Conservation (phyloP, 2,113 vertebrate genomes). For the Phoenicopterus ruber region DNA sequence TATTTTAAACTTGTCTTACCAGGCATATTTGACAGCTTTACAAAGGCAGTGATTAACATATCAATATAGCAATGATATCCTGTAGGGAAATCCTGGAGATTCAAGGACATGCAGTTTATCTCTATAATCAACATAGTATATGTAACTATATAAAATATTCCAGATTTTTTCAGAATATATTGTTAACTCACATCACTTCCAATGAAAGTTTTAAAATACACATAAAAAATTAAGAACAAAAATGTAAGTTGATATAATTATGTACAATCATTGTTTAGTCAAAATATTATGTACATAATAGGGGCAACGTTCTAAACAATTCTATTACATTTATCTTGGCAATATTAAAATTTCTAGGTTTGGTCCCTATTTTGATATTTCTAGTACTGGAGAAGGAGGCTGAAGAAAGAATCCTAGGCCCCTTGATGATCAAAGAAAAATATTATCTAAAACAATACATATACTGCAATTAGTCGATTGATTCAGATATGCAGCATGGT, state of each 20-base stretch:
- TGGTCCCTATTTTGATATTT: not conserved
- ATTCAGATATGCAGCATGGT: not conserved
- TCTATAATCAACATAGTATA: not conserved
- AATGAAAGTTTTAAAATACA: not conserved
- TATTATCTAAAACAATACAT: not conserved
- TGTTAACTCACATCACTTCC: not conserved
- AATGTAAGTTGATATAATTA: not conserved
- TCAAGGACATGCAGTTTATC: not conserved
- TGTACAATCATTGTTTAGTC: rapidly evolving
- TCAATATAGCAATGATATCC: not conserved
- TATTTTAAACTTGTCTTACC: not conserved
- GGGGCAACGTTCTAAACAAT: not conserved
- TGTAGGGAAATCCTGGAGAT: not conserved
- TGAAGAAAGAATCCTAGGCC: not conserved
- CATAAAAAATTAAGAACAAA: not conserved
- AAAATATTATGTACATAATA: not conserved
- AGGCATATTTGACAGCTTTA: not conserved
- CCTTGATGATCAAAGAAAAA: not conserved
- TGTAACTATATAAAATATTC: not conserved
- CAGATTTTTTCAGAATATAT: not conserved
- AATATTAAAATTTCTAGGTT: not conserved
- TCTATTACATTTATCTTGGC: not conserved
- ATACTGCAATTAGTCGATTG: rapidly evolving
- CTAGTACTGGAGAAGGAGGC: not conserved
- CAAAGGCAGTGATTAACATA: not conserved